Percentiles rank a stretch among this genome's conserved stretches.
These are phyloP conservation scores for Siniperca scherzeri DNA, from an alignment of 2,797 vertebrate genomes.

Conservation along the genomic window DNA sequence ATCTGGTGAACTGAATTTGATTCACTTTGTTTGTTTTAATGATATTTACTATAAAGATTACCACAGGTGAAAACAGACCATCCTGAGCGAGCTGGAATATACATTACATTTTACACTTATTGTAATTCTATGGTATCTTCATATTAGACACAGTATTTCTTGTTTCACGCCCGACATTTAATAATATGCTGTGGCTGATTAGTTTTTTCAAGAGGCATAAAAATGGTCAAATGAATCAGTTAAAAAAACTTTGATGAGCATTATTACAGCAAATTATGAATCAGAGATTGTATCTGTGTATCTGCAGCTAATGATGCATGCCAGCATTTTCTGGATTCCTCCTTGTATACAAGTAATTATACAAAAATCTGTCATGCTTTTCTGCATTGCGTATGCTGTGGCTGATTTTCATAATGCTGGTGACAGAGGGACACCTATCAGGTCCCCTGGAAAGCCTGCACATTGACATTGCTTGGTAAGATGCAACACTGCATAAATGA, in stretches of 20 bases:
- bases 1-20: neutral
- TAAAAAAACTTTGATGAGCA: constrained; percentile 43
- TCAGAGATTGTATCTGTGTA: constrained; percentile 51
- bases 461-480: constrained; percentile 30
- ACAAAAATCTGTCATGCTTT: constrained; percentile 67
- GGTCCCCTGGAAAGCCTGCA: constrained; percentile 27
- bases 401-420: constrained; percentile 47
- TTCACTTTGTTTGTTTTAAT: constrained; percentile 34
- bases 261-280: constrained; percentile 69
- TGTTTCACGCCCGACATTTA: constrained; percentile 47
- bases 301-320: constrained; percentile 63
- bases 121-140: neutral
- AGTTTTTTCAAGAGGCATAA: constrained; percentile 55
- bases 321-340: constrained; percentile 62
- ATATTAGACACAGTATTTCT: constrained; percentile 16
- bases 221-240: constrained; percentile 67
- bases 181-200: constrained; percentile 50
- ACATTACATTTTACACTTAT: neutral
- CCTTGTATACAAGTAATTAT: constrained; percentile 70
- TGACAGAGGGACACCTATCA: constrained; percentile 38
- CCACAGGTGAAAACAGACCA: neutral
- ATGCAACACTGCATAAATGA: constrained; percentile 53
- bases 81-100: neutral
- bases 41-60: neutral
- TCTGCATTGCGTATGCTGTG: constrained; percentile 55